These are phyloP conservation scores for Drosophila malerkotliana DNA, from an alignment of 1,140 invertebrate genomes.

Conservation along the genomic window DNA sequence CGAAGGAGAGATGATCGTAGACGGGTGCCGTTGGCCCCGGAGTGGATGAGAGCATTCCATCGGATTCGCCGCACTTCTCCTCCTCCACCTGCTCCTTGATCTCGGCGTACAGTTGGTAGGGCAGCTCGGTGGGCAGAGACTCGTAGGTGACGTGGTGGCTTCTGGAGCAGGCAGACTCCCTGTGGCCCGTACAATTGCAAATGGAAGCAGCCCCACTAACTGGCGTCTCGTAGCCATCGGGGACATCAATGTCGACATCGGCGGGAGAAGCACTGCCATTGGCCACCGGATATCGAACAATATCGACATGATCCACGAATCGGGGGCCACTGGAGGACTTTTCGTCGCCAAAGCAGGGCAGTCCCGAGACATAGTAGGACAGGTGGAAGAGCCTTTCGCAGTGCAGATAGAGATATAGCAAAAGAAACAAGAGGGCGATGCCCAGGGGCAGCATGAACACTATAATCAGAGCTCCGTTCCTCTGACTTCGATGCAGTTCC, in stretches of 20 bases:
- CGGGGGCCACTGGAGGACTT: constrained; percentile 33
- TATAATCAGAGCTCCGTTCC: constrained; percentile 67
- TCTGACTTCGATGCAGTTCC: constrained; percentile 67
- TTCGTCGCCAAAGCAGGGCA: constrained; percentile 56
- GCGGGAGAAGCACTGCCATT: constrained; percentile 40
- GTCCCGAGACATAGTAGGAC: constrained; percentile 61
- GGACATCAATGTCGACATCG: constrained; percentile 31
- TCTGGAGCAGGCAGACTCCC: constrained; percentile 55
- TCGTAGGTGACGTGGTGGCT: constrained; percentile 76
- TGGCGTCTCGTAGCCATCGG: constrained; percentile 76
- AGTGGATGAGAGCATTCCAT: background rate
- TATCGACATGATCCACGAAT: constrained; percentile 75
- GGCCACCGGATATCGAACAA: constrained; percentile 67
- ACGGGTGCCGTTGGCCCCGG: constrained; percentile 47
- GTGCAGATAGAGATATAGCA: constrained; percentile 76
- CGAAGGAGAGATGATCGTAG: constrained; percentile 64
- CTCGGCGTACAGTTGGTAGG: constrained; percentile 72
- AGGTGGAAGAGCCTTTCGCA: constrained; percentile 78
- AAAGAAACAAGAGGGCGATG: constrained; percentile 70
- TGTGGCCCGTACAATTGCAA: constrained; percentile 63
- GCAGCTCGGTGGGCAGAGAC: constrained; percentile 53
- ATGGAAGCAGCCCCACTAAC: constrained; percentile 63
- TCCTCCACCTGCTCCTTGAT: constrained; percentile 56
- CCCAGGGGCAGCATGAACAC: constrained; percentile 78
- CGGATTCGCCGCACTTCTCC: constrained; percentile 1